Base-by-base conservation (phyloP, 2,888 invertebrate species). In the Lochmaea capreae region DNA sequence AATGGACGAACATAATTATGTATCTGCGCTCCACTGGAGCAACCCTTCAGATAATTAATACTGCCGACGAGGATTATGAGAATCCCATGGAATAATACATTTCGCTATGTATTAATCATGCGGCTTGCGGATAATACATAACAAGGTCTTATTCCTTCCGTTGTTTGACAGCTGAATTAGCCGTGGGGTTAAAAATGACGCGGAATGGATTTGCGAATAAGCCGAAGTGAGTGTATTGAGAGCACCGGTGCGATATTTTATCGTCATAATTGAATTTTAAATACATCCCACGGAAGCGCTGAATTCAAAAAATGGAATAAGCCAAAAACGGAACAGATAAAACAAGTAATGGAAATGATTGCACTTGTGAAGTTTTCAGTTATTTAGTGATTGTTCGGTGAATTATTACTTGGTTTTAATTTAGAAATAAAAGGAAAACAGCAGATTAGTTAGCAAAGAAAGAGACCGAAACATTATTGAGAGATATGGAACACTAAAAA, bases 81-180 rank as follows among this genome's bases (percentile, higher is more conserved):
- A 75, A 76, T 75, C 75, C 66, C 72, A 65, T 72, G 67, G 73
- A 72, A 75, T 73, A 75, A 75, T 75, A 76, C 75, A 75, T 79
- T 80, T 79, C 77, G 76, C 77, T 75, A 80, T 78, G 75, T 78
- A 81, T 81, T 80, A 81, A 81, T 81, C 81, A 80, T 81, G 76
- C 75, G 74, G 74, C 74, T 75, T 75, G 71, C 71, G 80, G 79
- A 78, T 80, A 79, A 81, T 80, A 79, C 79, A 79, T 80, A 78
- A 78, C 79, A 76, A 75, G 77, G 79, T 78, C 74, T 74, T 68
- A 71, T 65, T 65, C 71, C 71, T 65, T 71, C 71, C 65, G 65
- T 71, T 65, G 71, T 65, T 65, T 65, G 71, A 71, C 71, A 71
- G 71, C 71, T 65, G 71, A 71, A 71, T 71, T 71, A 71, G 65